Base-by-base conservation (phyloP, 2,797 vertebrate genomes). In the Menidia menidia region DNA sequence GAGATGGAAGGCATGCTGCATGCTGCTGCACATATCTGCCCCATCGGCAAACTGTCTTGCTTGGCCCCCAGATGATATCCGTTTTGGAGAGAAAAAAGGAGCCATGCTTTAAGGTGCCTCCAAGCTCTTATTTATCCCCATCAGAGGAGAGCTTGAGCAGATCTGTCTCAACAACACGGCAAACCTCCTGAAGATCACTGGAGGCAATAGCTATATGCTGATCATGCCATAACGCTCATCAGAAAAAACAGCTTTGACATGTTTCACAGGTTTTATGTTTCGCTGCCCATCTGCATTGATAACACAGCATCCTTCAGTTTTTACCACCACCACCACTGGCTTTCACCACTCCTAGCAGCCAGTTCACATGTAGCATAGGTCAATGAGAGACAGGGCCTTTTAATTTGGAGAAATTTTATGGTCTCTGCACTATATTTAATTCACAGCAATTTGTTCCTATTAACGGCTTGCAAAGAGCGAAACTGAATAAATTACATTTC, bases 1-100 rank as follows among this genome's bases (percentile, higher is more conserved):
- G 55, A 64, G 74, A 78, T 43, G 67, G 74, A 67, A 78, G 73
- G 51, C 52, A 44, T 79, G 77, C 68, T 64, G 44, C 60, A 68
- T 65, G 59, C 56, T 68, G 32, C 71, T 10, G 30, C 32, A 39
- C 60, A 57, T 66, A 75, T 88, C 54, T 87, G 75, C 84, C 58
- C 43, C 33, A 79, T 91, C 89, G 89, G 88, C 86, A 85, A 78
- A 84, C 64, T 54, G 62, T 79, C 77, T 66, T 35, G 69, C 73
- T 60, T 58, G 12, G 41, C 75, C 67, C 45, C 25, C 18, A 68
- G 51, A 15, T 67, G 16, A 77, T 53, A 69, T 68, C 60, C 61
- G 77, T 82, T 79, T 72, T 76, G 53, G 77, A 81, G 50, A 35
- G 64, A 33, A n/a, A 35, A 60, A 33, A 66, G 53, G 64, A 68